Base-by-base conservation (phyloP, 2,888 invertebrate genomes). In the Heteromyza rotundicornis region DNA sequence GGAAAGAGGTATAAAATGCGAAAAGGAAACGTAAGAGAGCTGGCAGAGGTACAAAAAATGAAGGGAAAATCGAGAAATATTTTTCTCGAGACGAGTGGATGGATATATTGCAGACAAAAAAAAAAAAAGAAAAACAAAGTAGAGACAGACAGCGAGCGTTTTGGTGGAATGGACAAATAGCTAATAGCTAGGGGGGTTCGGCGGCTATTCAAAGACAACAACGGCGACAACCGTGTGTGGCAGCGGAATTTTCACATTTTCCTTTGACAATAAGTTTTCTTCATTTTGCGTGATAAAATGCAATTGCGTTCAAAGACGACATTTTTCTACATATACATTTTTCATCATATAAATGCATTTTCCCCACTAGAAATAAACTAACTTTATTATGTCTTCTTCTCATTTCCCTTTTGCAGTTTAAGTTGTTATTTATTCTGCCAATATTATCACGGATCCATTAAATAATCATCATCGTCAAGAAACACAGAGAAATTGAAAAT, bases 371-470 rank as follows among this genome's bases (percentile, higher is more conserved):
- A 49, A 51, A 47, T 35, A 55, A 59, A 64, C 60, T 66, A 63
- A 65, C 61, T 64, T 65, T 67, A 69, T 69, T 40, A 20, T 49
- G 49, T 49, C 1, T 59, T 52, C 66, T 67, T 60, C 59, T 53
- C 54, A 53, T 59, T 63, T 52, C 63, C 71, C 69, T 69, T 10
- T 52, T 52, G 2, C 52, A 52, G 52, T 52, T 32, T 35, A n/a
- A 52, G 52, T 52, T 52, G 52, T 24, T 52, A 52, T 32, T 16
- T 5, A 7, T 32, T 52, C 52, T 52, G 27, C 52, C 14, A n/a
- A 52, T 49, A 10, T 27, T 27, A 7, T 10, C 5, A 27, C 27
- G 7, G 10, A 27, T 10, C 27, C 8, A n/a, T n/a, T 40, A 7
- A 40, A 8, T 3, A 32, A 32, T n/a, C 40, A 3, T 40, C 3